phyloP scores from a whole-genome alignment of 1,140 invertebrate species.

The Adoxophyes honmai region DNA sequence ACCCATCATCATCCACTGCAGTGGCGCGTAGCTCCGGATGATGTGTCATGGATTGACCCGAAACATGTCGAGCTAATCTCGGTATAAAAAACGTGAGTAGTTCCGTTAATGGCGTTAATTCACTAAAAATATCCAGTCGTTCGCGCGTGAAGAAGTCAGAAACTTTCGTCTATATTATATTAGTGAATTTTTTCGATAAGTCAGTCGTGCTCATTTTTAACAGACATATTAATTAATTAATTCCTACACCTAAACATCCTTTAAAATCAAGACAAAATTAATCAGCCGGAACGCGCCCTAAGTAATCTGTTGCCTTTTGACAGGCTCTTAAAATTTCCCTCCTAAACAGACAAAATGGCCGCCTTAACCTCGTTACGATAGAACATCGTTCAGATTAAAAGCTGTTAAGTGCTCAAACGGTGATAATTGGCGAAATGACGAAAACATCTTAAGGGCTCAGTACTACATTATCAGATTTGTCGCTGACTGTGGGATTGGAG shows the following conservation, averaged over 20 bases:
- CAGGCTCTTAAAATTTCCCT: not conserved
- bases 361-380: slow-evolving; percentile 5
- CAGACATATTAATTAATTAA: not conserved
- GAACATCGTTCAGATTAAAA: slow-evolving; percentile 3
- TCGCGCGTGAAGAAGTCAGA: too few relatives aligned
- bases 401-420: slow-evolving; percentile 3
- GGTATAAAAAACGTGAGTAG: too few relatives aligned
- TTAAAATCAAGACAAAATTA: slow-evolving; percentile 2
- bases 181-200: too few relatives aligned
- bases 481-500: not conserved
- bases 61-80: too few relatives aligned
- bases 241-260: not conserved
- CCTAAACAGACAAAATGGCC: slow-evolving; percentile 6
- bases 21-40: too few relatives aligned
- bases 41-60: too few relatives aligned
- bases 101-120: too few relatives aligned
- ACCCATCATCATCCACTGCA: too few relatives aligned
- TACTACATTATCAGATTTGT: slow-evolving; percentile 15
- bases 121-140: too few relatives aligned
- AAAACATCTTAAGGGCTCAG: not conserved
- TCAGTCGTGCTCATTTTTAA: too few relatives aligned
- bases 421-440: not conserved
- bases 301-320: slow-evolving; percentile 7
- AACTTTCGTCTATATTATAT: too few relatives aligned
- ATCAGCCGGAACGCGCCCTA: slow-evolving; percentile 1